Evolutionary conservation across 2,797 vertebrate species (phyloP), one percentile per base, ranked within the genome.

Genomic region (Peromyscus aztecus): DNA sequence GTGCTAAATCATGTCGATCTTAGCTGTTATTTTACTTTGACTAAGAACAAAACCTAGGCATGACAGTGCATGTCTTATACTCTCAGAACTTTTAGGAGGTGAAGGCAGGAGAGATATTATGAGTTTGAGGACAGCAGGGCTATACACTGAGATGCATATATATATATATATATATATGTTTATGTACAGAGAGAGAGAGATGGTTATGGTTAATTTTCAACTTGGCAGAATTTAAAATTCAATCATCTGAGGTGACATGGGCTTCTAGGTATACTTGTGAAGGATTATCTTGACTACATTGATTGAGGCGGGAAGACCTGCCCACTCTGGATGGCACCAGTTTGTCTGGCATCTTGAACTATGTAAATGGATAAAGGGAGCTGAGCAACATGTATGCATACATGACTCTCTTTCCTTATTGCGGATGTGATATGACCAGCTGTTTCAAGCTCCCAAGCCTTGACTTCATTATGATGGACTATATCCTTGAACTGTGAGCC

Each of bases 21-120:
- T 31, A 90, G 69, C 24, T 61, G 88, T 81, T 84, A 76, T 95
- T 94, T 89, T 78, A 80, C 2, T 89, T 89, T 85, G 93, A 67
- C 87, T 83, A 3, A 89, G 93, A 89, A 69, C 55, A 78, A 69
- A 12, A 57, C 46, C 23, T 37, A 40, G 23, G 49, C 52, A 59
- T 59, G 52, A 46, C 5, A 8, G 17, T 16, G 7, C 55, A 24
- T 12, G 16, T 31, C 16, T 59, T 88, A 88, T 29, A 88, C 12
- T 43, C 27, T 10, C 86, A 87, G 84, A 87, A 71, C 27, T 34
- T 65, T 75, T 59, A 73, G 49, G 17, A 57, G 16, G n/a, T 59
- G 23, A 57, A 43, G 52, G 49, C 52, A 88, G 27, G 27, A 75
- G 23, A 57, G 5, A 5, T 88, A 55, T 71, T 88, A 55, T 71